Evolutionary conservation across 30 jellyfish, hydroid and myxozoan genomes (phyloP).

Genomic region (Cassiopea andromeda): DNA sequence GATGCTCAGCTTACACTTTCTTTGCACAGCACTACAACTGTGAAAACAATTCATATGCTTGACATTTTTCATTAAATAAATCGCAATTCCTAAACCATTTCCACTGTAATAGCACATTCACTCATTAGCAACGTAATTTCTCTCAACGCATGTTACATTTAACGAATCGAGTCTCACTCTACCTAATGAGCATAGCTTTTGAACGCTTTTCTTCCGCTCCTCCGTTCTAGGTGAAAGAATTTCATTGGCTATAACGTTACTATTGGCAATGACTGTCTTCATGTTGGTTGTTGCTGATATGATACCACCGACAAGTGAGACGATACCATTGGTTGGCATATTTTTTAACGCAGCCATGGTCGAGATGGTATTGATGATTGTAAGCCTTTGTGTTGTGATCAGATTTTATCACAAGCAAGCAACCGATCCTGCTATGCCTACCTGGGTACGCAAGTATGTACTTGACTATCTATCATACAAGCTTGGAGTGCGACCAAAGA

Average conservation of each 20-base stretch:
- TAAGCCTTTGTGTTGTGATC: constrained; percentile 51
- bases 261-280: constrained; percentile 84
- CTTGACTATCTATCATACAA: constrained; percentile 67
- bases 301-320: constrained; percentile 82
- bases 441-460: constrained; percentile 65
- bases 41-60: no score
- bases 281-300: constrained; percentile 85
- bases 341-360: constrained; percentile 82
- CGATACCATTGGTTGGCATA: constrained; percentile 75
- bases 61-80: no score
- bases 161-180: no score
- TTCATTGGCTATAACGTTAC: constrained; percentile 78
- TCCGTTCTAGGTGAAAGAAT: constrained; percentile 68
- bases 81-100: no score
- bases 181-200: no score
- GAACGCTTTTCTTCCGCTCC: neutral
- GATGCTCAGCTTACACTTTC: no score
- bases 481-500: constrained; percentile 37
- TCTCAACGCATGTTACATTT: no score
- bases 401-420: constrained; percentile 71
- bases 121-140: no score
- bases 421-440: constrained; percentile 79
- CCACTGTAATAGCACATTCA: no score
- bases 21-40: no score
- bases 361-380: constrained; percentile 83